phyloP scores from a whole-genome alignment of 2,888 invertebrate genomes.

The Tuta absoluta region DNA sequence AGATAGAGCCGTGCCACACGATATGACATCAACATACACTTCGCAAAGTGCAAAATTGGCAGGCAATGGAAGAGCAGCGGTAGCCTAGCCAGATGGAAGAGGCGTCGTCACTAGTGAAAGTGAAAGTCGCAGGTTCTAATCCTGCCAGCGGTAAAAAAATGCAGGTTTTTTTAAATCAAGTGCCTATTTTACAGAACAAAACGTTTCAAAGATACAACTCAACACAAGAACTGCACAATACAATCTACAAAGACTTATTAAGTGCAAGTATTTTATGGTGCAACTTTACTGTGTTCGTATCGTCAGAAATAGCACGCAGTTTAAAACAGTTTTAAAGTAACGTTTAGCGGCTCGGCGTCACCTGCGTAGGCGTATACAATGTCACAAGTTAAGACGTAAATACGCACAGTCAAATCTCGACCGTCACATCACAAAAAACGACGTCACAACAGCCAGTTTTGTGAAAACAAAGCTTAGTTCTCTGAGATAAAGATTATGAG shows the following conservation, averaged over 20 bases:
- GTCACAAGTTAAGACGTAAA: slow-evolving; percentile 20
- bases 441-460: slow-evolving; percentile 15
- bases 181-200: no score
- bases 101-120: no score
- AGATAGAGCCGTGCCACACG: no score
- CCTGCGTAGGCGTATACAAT: slow-evolving; percentile 25
- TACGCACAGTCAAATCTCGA: slow-evolving; percentile 14
- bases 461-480: slow-evolving; percentile 26
- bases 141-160: no score
- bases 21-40: no score
- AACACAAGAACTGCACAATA: not conserved
- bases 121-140: no score
- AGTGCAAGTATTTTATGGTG: not conserved
- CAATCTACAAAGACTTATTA: not conserved
- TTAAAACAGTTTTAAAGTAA: slow-evolving; percentile 21
- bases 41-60: no score
- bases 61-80: no score
- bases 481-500: slow-evolving; percentile 9
- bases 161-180: no score
- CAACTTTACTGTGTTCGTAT: slow-evolving; percentile 11
- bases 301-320: slow-evolving; percentile 12
- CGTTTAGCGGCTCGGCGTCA: not conserved
- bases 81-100: no score
- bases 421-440: no score
- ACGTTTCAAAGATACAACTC: no score